Evolutionary conservation across 1,140 invertebrate species (phyloP), one percentile per base, ranked within the genome.

Genomic region (Monomorium pharaonis): DNA sequence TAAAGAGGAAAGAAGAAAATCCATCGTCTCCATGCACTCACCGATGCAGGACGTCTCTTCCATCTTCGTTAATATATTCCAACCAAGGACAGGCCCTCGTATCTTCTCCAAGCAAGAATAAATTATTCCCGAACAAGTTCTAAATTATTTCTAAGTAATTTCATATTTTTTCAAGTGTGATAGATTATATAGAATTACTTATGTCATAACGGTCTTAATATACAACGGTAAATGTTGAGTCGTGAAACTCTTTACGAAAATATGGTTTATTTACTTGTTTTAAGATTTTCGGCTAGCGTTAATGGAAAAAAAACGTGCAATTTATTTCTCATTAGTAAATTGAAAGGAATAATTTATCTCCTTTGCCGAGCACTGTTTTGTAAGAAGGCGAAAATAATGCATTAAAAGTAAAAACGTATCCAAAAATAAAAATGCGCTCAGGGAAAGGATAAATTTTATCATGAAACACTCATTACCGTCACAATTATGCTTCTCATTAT

Each of bases 21-120:
- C 83, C 81, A 88, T 88, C 86, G 75, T 63, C 70, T 58, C 62
- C 27, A 87, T 87, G 63, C 62, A 77, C 62, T 88, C 62, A 18
- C 54, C 47, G 67, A 83, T 83, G 78, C 78, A 83, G 37, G 65
- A 83, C 78, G 78, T 83, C 42, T 58, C 54, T 12, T 83, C 51
- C 51, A 84, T 84, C 77, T 88, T 88, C 78, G 77, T 74, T 85
- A 51, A 83, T 83, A 72, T 72, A 83, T 83, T 72, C 78, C 30
- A 27, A 62, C 62, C 42, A 4, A 33, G 12, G 67, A 83, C 51
- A 44, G 65, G 24, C 21, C 54, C 47, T 80, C 47, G 33, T 54
- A 69, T 72, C 51, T 70, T 58, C 33, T 30, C 62, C 9, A 58
- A 44, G 65, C 33, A 44, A n/a, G 51, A 51, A 83, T 83, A 72